A percentile compares a stretch with the other conserved stretches of the same genome.
Conservation (phyloP, 2,888 invertebrate genomes). For the Drosophila diplacantha region DNA sequence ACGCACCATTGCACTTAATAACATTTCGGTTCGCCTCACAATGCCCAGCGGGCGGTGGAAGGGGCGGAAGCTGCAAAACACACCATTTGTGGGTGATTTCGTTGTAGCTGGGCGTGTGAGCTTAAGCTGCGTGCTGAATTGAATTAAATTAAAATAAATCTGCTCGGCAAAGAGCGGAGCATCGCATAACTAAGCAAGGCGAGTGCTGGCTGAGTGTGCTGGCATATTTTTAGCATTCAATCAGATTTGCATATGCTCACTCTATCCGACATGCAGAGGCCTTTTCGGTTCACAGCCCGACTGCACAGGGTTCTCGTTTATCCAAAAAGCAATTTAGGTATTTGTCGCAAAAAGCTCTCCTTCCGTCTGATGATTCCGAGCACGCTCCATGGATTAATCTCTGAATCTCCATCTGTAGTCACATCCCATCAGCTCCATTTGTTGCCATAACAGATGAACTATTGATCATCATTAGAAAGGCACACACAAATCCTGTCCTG, state of each 20-base stretch:
- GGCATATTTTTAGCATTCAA: constrained; percentile 21
- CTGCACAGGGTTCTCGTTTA: constrained; percentile 1
- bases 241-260: constrained; percentile 32
- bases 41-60: constrained; percentile 3
- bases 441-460: constrained; percentile 31
- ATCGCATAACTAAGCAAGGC: constrained; percentile 32
- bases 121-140: constrained; percentile 34
- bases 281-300: neutral
- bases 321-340: constrained; percentile 17
- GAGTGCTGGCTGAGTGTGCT: constrained; percentile 1
- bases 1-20: constrained; percentile 63
- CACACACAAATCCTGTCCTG: constrained; percentile 9
- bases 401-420: constrained; percentile 4
- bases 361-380: constrained; percentile 4
- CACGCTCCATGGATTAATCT: constrained; percentile 17
- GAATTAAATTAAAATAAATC: constrained; percentile 58
- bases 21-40: constrained; percentile 35
- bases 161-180: constrained; percentile 5
- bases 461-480: constrained; percentile 34
- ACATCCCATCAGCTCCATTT: constrained; percentile 23
- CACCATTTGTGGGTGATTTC: constrained; percentile 5
- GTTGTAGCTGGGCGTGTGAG: neutral
- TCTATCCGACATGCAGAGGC: neutral
- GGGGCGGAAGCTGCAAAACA: neutral
- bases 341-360: neutral